Evolutionary conservation across 2,888 invertebrate species (phyloP), one percentile per base, ranked within the genome.

Genomic region (Euzophera pinguis): DNA sequence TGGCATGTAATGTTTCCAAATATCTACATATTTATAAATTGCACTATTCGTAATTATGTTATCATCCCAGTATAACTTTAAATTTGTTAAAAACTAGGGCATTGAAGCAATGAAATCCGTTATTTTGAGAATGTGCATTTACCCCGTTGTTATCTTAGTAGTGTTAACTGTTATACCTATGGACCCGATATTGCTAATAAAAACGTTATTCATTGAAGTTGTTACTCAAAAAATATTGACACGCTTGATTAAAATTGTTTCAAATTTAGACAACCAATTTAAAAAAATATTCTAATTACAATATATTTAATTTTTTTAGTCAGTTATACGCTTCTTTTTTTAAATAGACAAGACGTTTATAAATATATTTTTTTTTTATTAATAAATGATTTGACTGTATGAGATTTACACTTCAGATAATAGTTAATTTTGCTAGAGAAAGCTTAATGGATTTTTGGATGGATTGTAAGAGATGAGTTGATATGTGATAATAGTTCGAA

Each of bases 401-500:
- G 42, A 29, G 41, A 45, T 45, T 56, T 50, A 45, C 51, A 6
- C 10, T 32, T 32, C 10, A 32, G 1, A 32, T 32, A 32, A 32
- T 2, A 32, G 1, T 16, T 50, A 39, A 29, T 50, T 39, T 27
- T 14, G 38, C 10, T 27, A 59, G 59, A 52, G 60, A 62, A 63
- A 43, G 71, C 50, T 59, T 67, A 67, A 63, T 54, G 66, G 64
- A 62, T 52, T 61, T 61, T 61, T 68, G 64, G 52, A 60, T 63
- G 68, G 67, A 65, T 52, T 60, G 65, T 68, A 60, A 73, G 69
- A 63, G 65, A 78, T 75, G 78, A 71, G 72, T 74, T 76, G 74
- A 79, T 71, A 78, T 87, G 87, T 88, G 87, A 88, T 88, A 87
- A 81, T 85, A 86, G 81, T 74, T 75, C 71, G 77, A 65, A 72